Evolutionary conservation across 2,888 invertebrate species (phyloP).

Genomic region (Folsomia candida): DNA sequence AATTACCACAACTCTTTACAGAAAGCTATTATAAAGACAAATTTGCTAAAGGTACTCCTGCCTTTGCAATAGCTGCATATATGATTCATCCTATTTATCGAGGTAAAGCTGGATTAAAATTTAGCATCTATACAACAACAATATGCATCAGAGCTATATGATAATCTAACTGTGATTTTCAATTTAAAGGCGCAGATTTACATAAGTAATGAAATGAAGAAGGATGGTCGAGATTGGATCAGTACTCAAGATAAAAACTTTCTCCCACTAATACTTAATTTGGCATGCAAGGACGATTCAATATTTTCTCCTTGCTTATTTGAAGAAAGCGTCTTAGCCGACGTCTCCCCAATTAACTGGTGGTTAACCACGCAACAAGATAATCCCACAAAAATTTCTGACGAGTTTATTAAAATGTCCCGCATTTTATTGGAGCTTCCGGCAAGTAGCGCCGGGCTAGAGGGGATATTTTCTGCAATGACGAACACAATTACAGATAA

Average conservation of each 20-base stretch:
- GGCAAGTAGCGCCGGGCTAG: background rate
- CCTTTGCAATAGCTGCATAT: background rate
- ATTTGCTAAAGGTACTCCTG: background rate
- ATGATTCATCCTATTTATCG: background rate
- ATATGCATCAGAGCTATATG: background rate
- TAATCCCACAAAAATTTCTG: background rate
- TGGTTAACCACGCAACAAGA: background rate
- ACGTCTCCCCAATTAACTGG: background rate
- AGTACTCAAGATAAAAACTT: background rate
- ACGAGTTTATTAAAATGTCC: background rate
- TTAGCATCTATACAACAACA: background rate
- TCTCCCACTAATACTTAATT: background rate
- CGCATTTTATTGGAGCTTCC: background rate
- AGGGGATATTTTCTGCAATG: background rate
- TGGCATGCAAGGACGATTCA: background rate
- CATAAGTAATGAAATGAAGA: background rate
- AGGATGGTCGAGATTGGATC: background rate
- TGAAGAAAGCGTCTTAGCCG: background rate
- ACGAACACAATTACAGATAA: background rate
- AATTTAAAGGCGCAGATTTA: background rate
- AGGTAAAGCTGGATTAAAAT: background rate
- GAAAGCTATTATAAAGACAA: background rate
- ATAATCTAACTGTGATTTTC: too few species aligned
- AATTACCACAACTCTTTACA: background rate
- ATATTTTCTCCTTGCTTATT: background rate